Percentiles rank a stretch among this genome's conserved stretches.
Conservation (phyloP, 1,140 invertebrate genomes). For the Fopius arisanus region DNA sequence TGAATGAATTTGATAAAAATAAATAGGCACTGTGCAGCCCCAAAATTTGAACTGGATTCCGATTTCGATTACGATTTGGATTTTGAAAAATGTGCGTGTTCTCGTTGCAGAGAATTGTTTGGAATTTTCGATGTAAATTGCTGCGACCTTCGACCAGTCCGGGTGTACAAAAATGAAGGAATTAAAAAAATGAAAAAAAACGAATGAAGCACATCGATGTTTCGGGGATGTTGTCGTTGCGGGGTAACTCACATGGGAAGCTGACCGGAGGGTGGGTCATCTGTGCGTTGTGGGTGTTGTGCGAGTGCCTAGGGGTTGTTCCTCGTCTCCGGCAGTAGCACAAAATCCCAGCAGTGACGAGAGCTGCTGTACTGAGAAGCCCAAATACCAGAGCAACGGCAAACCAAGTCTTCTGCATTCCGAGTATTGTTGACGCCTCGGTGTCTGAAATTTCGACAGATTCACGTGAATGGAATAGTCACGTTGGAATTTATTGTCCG, state of each 20-base stretch:
- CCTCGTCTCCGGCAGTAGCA: conserved; percentile 77
- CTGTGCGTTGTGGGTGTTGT: conserved; percentile 65
- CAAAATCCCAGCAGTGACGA: conserved; percentile 72
- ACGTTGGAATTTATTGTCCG: not conserved
- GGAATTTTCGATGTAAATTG: no score
- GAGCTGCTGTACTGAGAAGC: conserved; percentile 72
- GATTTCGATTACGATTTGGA: no score
- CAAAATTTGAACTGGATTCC: no score
- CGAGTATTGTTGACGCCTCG: conserved; percentile 75
- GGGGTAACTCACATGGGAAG: conserved; percentile 59
- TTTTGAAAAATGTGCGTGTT: no score
- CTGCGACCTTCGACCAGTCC: no score
- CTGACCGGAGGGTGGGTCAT: conserved; percentile 56
- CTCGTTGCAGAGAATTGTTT: no score
- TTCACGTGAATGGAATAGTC: not conserved
- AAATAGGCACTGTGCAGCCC: no score
- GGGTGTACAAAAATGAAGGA: not conserved
- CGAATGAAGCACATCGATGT: not conserved
- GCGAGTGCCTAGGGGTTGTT: conserved; percentile 62
- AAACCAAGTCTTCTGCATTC: conserved; percentile 79
- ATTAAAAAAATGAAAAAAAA: not conserved
- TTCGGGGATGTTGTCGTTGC: conserved; percentile 17
- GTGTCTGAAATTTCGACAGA: conserved; percentile 69
- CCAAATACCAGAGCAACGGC: conserved; percentile 74
- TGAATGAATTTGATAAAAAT: no score